Evolutionary conservation across 1,140 invertebrate species (phyloP), one percentile per base, ranked within the genome.

Genomic region (Psix sp.): DNA sequence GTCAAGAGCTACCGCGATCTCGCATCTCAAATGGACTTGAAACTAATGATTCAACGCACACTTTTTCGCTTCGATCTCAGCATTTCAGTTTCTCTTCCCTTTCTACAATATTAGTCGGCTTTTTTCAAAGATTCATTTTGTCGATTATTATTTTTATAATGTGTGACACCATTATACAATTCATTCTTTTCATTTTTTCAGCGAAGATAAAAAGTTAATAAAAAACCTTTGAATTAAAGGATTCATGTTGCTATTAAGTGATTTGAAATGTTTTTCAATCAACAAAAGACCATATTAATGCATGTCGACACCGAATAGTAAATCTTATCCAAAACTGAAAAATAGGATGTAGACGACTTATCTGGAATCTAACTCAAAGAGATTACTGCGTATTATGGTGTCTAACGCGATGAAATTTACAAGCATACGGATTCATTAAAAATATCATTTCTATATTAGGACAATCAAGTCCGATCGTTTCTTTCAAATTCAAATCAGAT

Each of bases 1-100:
- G 66, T 59, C 67, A 72, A 63, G 67, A 72, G 66, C 70, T 72
- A 70, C 63, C 67, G 68, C 67, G 43, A 43, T 52, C 43, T 54
- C 36, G 33, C 45, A 67, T 26, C 42, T 11, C 42, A 14, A 48
- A 51, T 16, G 29, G 38, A 57, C 36, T 71, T 57, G 51, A 57
- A 63, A 63, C 66, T 71, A 71, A 71, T 71, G 67, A 71, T 38
- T 36, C n/a, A 29, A 56, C 7, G 17, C 26, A 21, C 16, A 45
- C n/a, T 57, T 35, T 33, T 20, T 24, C 51, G 36, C 21, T 16
- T 35, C 62, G 51, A 16, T 10, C 14, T n/a, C 13, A 11, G 17
- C 7, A 14, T 3, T 6, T 57, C 36, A 45, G 57, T 59, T 6
- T 38, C 17, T 20, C 10, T 14, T 14, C 17, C 20, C 7, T 21